A percentile compares a stretch with the other conserved stretches of the same genome.
phyloP scores from a whole-genome alignment of 2,888 invertebrate species.

The Amitus sp. region DNA sequence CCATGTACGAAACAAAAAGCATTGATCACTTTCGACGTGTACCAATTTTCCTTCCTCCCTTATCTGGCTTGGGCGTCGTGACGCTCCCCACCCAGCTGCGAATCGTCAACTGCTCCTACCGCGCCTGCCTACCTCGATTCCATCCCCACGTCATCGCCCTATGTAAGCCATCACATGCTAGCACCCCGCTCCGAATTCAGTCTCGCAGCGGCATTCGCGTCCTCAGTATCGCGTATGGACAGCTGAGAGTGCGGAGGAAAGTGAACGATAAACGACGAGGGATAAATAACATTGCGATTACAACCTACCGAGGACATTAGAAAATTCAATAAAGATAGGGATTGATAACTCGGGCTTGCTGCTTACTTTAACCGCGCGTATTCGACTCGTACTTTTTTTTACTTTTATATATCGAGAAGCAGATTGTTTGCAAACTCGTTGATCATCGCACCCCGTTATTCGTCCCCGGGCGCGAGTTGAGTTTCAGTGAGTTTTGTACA shows the following conservation, averaged over 20 bases:
- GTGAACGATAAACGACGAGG: conserved; percentile 24
- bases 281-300: conserved; percentile 13
- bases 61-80: too few species aligned
- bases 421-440: conserved; percentile 19
- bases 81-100: too few species aligned
- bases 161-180: conserved; percentile 64
- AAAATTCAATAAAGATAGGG: not conserved
- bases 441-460: not conserved
- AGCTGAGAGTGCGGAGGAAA: conserved; percentile 34
- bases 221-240: conserved; percentile 43
- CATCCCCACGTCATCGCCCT: conserved; percentile 36
- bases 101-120: too few species aligned
- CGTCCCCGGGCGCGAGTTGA: conserved; percentile 1
- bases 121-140: conserved; percentile 6
- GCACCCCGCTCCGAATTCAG: conserved; percentile 59
- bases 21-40: too few species aligned
- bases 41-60: too few species aligned
- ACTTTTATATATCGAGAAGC: conserved; percentile 31
- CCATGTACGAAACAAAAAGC: too few species aligned
- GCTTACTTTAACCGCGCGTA: conserved; percentile 30
- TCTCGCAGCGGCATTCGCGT: conserved; percentile 62
- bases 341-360: conserved; percentile 16
- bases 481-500: conserved; percentile 6
- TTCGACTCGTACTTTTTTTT: conserved; percentile 35
- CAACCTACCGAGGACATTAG: conserved; percentile 6